phyloP scores from a whole-genome alignment of 1,140 invertebrate species.

The Pogonus chalceus region DNA sequence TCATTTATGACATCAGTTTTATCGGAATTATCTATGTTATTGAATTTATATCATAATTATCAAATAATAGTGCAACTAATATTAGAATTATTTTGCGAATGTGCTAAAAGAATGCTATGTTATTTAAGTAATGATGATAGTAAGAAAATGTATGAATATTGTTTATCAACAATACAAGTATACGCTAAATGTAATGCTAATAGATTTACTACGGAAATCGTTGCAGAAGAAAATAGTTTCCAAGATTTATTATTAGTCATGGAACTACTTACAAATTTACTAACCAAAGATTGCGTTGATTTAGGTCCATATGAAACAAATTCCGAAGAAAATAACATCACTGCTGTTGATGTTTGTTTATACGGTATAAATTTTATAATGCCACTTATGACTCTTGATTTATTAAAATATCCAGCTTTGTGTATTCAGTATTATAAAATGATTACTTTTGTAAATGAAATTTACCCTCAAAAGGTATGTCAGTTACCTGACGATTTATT shows the following conservation, averaged over 20 bases:
- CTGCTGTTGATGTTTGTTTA: conserved; percentile 54
- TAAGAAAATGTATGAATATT: conserved; percentile 49
- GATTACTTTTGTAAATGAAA: conserved; percentile 55
- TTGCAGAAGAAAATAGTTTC: conserved; percentile 57
- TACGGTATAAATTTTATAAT: conserved; percentile 62
- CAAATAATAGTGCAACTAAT: conserved; percentile 68
- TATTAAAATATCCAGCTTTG: conserved; percentile 59
- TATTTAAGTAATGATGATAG: conserved; percentile 51
- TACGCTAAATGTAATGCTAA: conserved; percentile 58
- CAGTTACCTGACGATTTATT: conserved; percentile 46
- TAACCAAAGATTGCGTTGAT: conserved; percentile 62
- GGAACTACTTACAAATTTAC: conserved; percentile 57
- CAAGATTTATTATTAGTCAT: conserved; percentile 61
- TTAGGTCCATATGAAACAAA: conserved; percentile 33
- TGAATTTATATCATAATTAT: conserved; percentile 73
- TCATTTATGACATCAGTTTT: conserved; percentile 53
- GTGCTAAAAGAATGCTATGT: conserved; percentile 56
- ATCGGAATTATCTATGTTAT: conserved; percentile 51
- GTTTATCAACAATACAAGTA: conserved; percentile 52
- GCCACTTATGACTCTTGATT: conserved; percentile 63
- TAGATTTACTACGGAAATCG: conserved; percentile 41
- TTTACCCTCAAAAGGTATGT: conserved; percentile 52
- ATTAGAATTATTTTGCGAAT: conserved; percentile 64
- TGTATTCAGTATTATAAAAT: conserved; percentile 53
- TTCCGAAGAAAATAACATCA: conserved; percentile 34